Evolutionary conservation across 2,113 vertebrate species (phyloP).

Genomic region (Phylloscopus trochilus): DNA sequence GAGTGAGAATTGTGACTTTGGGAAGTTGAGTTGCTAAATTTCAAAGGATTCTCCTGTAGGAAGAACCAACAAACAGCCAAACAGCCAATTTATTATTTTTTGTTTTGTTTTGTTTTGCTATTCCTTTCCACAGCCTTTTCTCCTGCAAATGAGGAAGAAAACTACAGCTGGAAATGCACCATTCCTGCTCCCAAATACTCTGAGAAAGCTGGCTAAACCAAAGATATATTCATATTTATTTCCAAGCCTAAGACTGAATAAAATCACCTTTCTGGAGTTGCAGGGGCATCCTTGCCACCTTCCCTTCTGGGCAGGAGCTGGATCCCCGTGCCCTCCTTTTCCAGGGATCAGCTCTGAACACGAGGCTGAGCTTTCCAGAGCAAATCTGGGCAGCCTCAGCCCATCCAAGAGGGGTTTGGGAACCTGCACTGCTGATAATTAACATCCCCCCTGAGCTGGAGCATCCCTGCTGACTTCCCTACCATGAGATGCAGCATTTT

Average conservation of each 20-base stretch:
- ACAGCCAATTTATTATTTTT: no score
- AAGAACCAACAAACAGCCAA: background rate
- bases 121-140: background rate
- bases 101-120: background rate
- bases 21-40: background rate
- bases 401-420: background rate
- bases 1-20: background rate
- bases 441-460: background rate
- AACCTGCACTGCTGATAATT: background rate
- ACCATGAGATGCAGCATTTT: background rate
- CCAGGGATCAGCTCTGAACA: background rate
- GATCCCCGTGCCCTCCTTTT: accelerated
- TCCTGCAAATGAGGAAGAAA: background rate
- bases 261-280: background rate
- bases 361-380: background rate
- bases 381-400: background rate
- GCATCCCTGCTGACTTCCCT: background rate
- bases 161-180: background rate
- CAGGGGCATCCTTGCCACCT: background rate
- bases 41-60: background rate
- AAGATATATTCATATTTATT: background rate
- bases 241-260: background rate
- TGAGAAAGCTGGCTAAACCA: background rate
- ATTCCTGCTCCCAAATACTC: background rate
- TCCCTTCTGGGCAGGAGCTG: background rate